A percentile compares a stretch with the other conserved stretches of the same genome.
These are phyloP conservation scores for Galeopterus variegatus DNA, from an alignment of 2,113 vertebrate species.

Conservation along the genomic window DNA sequence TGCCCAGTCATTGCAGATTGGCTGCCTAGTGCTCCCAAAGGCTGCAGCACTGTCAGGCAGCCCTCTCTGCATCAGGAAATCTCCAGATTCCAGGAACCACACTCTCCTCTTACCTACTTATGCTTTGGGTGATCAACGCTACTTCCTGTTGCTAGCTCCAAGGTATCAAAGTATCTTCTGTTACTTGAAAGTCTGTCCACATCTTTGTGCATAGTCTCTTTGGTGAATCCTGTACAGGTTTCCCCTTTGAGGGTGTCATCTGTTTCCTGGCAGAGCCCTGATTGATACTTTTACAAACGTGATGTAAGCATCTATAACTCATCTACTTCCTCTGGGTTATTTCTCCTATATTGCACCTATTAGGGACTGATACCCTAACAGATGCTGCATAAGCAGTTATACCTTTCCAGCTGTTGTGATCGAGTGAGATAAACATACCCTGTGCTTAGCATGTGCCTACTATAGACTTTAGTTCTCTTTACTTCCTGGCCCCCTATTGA, in stretches of 20 bases:
- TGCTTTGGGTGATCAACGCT: neutral
- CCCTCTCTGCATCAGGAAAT: neutral
- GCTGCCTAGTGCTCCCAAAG: neutral
- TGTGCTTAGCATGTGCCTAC: neutral
- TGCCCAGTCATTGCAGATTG: neutral
- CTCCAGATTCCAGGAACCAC: neutral
- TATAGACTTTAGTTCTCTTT: neutral
- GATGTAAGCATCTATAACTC: neutral
- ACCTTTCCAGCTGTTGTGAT: neutral
- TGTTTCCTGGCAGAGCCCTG: neutral
- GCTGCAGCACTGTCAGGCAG: accelerated
- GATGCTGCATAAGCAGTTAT: neutral
- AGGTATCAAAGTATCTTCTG: neutral
- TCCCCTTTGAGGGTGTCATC: neutral
- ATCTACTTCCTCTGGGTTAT: neutral
- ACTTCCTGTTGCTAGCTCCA: neutral
- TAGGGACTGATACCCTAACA: neutral
- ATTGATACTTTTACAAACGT: neutral
- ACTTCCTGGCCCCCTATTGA: neutral
- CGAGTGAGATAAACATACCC: neutral
- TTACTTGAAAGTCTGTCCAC: neutral
- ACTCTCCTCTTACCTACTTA: neutral
- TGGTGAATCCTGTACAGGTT: neutral
- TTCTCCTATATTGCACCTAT: neutral
- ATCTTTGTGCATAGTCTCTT: neutral